Conservation (phyloP, 1,140 invertebrate genomes). For the Drosophila mauritiana region DNA sequence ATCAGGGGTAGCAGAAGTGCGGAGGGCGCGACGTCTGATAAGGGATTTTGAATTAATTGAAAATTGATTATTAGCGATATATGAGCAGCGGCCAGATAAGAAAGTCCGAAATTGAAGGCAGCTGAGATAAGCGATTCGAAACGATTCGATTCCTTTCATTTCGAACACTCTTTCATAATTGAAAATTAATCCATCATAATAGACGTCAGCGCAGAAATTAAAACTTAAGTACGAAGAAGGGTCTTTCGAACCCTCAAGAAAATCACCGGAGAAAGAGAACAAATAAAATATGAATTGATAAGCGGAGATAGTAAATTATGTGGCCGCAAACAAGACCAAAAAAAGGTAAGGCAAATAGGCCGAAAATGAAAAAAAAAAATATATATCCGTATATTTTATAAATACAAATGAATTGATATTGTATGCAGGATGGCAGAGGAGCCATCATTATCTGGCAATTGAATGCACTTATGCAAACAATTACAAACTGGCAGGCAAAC, state of each 20-base stretch:
- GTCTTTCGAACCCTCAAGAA: constrained; percentile 16
- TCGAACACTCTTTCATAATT: constrained; percentile 58
- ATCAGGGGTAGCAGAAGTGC: background rate
- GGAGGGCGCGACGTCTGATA: constrained; percentile 22
- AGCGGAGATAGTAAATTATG: constrained; percentile 66
- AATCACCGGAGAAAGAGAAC: constrained; percentile 1
- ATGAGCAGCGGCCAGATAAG: constrained; percentile 39
- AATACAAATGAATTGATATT: constrained; percentile 22
- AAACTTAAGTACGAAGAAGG: constrained; percentile 23
- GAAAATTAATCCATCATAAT: constrained; percentile 84
- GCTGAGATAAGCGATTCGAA: constrained; percentile 27
- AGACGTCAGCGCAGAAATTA: constrained; percentile 68
- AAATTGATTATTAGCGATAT: constrained; percentile 81
- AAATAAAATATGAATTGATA: constrained; percentile 43
- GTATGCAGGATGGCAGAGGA: constrained; percentile 27
- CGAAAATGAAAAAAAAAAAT: constrained; percentile 30
- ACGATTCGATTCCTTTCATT: constrained; percentile 10
- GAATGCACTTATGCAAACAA: constrained; percentile 76
- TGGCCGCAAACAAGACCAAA: constrained; percentile 35
- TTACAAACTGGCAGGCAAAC: constrained; percentile 66
- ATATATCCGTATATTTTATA: constrained; percentile 37
- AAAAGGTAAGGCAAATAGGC: constrained; percentile 56
- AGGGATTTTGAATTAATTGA: constrained; percentile 77
- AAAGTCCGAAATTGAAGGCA: constrained; percentile 49
- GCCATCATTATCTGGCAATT: constrained; percentile 74